Percentiles rank a stretch among this genome's conserved stretches.
Conservation (phyloP, 2,888 invertebrate genomes). For the Callyntrura sp. region DNA sequence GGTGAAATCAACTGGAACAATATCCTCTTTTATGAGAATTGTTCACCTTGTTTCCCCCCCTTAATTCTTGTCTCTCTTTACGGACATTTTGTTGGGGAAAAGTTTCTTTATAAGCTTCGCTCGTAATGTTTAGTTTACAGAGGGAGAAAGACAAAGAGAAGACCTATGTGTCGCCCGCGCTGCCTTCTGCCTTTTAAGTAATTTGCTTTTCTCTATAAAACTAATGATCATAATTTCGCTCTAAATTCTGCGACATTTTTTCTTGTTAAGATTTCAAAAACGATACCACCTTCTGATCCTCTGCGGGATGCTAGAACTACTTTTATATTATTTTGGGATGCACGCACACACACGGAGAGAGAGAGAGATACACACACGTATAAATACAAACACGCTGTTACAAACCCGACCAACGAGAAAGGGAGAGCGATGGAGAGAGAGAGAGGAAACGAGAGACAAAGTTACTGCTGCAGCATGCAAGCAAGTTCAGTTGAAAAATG, state of each 20-base stretch:
- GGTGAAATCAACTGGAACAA: conserved; percentile 32
- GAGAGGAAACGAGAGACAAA: background rate
- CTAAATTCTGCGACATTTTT: background rate
- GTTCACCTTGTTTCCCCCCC: conserved; percentile 27
- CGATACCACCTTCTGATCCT: background rate
- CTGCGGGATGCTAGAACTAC: background rate
- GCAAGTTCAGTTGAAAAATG: background rate
- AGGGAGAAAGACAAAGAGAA: background rate
- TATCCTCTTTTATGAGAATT: conserved; percentile 31
- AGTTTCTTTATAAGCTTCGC: background rate
- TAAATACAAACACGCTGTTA: no score
- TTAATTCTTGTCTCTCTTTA: background rate
- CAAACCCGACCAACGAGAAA: background rate
- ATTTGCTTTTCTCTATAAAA: background rate
- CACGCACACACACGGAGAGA: no score
- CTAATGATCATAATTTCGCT: background rate
- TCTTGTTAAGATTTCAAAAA: background rate
- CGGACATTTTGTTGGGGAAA: conserved; percentile 1
- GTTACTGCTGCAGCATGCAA: background rate
- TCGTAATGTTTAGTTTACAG: background rate
- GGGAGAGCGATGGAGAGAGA: background rate
- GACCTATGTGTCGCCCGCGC: background rate
- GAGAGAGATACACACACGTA: no score
- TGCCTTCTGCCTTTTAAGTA: background rate
- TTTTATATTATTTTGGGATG: background rate